Evolutionary conservation across 2,113 vertebrate genomes (phyloP), one percentile per base, ranked within the genome.

Genomic region (Hippocampus zosterae): DNA sequence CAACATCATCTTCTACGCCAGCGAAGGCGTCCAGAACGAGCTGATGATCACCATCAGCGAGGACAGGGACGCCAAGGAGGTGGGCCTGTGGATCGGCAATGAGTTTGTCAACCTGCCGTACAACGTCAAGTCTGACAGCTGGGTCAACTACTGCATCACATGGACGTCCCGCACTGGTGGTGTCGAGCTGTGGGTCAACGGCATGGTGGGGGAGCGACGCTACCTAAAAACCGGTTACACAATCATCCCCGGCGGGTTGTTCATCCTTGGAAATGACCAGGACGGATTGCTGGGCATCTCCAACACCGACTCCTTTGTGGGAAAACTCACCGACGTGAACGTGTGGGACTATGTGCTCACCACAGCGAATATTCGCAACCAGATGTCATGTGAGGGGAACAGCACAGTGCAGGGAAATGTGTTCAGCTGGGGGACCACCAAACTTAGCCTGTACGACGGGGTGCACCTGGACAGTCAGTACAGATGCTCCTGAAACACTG

Each of bases 1-100:
- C 77, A 93, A 91, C 0, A 65, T 94, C 42, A 75, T 94, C 33
- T 94, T 93, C 56, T 97, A 95, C 67, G 86, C 90, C 75, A 92
- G 85, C 0, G 62, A 48, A 8, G 69, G 82, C 2, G 87, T 76
- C 0, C 91, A 94, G 37, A 93, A 92, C 0, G 94, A 96, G 81
- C 85, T 95, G 29, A 73, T 77, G 82, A 71, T 94, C 82, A 91
- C 88, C 0, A 74, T 94, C 53, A 86, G 82, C 3, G 8, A 81
- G 0, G 82, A 85, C 65, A n/a, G 60, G 7, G 60, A 72, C 0
- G n/a, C 21, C 0, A 81, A 29, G 46, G 89, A 90, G 2, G 85
- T 93, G 67, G 91, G 91, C 1, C 71, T 93, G 16, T 91, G 92
- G 91, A 70, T 97, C 0, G 92, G 93, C 8, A 93, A 92, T 0